phyloP scores from a whole-genome alignment of 2,113 vertebrate genomes.

The Zosterops lateralis region DNA sequence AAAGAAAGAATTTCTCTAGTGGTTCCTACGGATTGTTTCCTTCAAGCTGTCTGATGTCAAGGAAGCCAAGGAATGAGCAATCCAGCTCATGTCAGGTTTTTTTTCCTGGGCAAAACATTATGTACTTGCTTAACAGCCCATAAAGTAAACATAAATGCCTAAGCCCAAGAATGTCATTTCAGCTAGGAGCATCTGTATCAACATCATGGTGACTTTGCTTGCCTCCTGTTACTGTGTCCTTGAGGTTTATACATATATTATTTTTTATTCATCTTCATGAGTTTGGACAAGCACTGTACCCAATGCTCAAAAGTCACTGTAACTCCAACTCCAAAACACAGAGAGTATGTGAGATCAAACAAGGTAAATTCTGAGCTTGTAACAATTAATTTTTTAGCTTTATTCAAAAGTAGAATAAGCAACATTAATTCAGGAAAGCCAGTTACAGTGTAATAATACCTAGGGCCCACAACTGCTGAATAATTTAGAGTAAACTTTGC shows the following conservation, averaged over 20 bases:
- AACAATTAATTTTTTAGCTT: conserved; percentile 55
- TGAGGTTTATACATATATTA: not conserved
- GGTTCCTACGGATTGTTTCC: not conserved
- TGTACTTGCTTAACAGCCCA: conserved; percentile 8
- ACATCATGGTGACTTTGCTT: conserved; percentile 17
- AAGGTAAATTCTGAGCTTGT: conserved; percentile 33
- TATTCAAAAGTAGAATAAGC: conserved; percentile 29
- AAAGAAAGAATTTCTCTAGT: not conserved
- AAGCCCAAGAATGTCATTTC: conserved; percentile 5
- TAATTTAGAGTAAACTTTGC: conserved; percentile 41
- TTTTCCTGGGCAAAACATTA: not conserved
- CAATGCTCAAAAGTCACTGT: not conserved
- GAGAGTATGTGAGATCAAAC: conserved; percentile 13
- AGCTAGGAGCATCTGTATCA: not conserved
- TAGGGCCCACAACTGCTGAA: conserved; percentile 3
- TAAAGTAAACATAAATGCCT: conserved; percentile 32
- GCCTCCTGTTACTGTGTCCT: conserved; percentile 10
- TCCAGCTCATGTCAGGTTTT: not conserved
- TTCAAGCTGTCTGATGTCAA: not conserved
- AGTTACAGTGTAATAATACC: conserved; percentile 16
- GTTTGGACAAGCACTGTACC: not conserved
- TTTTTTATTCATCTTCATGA: conserved; percentile 33
- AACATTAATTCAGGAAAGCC: conserved; percentile 25
- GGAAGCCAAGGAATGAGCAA: not conserved
- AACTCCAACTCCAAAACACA: not conserved